These are phyloP conservation scores for Microctenopoma steveboyesi DNA, from an alignment of 2,797 vertebrate genomes.

Conservation along the genomic window DNA sequence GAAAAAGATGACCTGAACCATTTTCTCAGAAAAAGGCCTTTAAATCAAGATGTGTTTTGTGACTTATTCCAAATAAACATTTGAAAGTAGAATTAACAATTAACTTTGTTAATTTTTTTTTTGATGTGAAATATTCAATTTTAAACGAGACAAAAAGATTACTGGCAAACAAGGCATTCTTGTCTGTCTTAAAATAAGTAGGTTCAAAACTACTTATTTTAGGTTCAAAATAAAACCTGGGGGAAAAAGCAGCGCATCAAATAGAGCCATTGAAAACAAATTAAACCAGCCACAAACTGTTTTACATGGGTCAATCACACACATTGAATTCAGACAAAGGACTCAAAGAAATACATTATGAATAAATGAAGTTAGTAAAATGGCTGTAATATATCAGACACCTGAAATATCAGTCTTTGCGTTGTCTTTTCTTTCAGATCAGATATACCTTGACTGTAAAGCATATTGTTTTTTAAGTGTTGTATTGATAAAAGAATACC, in stretches of 20 bases:
- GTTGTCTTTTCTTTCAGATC: too few relatives aligned
- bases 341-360: neutral
- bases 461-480: neutral
- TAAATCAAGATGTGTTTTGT: neutral
- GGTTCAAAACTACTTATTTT: too few relatives aligned
- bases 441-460: too few relatives aligned
- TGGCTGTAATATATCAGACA: too few relatives aligned
- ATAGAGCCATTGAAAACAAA: constrained; percentile 13
- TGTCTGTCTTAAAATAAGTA: too few relatives aligned
- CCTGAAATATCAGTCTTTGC: too few relatives aligned
- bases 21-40: neutral
- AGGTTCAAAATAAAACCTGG: too few relatives aligned
- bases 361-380: too few relatives aligned
- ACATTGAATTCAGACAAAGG: neutral
- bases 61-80: neutral
- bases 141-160: too few relatives aligned
- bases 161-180: too few relatives aligned
- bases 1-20: neutral
- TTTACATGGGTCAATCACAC: neutral
- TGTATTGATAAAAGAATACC: neutral
- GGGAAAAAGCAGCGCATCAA: neutral
- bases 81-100: neutral
- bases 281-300: neutral
- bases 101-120: too few relatives aligned
- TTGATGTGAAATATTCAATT: too few relatives aligned